Conservation (phyloP, 2,888 invertebrate species). For the Rhogogaster chlorosoma region DNA sequence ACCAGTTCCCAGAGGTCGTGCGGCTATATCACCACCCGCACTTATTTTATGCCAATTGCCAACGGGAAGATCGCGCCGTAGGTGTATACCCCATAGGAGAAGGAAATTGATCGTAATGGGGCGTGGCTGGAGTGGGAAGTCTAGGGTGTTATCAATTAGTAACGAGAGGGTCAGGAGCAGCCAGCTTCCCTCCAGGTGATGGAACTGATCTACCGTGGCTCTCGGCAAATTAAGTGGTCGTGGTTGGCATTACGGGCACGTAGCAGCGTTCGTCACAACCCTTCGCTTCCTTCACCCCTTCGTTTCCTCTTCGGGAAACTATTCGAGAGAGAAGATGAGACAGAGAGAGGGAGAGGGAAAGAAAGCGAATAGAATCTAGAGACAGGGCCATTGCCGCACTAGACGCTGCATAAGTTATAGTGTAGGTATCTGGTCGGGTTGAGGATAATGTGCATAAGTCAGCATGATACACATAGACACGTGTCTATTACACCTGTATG, state of each 20-base stretch:
- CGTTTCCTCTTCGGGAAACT: slow-evolving; percentile 25
- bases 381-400: slow-evolving; percentile 1
- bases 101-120: slow-evolving; percentile 46
- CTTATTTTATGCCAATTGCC: slow-evolving; percentile 30
- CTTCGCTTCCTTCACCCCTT: slow-evolving; percentile 51
- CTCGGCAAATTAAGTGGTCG: slow-evolving; percentile 69
- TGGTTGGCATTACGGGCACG: slow-evolving; percentile 69
- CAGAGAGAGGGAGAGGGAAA: not conserved
- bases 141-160: slow-evolving; percentile 57
- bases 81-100: slow-evolving; percentile 9
- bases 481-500: slow-evolving; percentile 2
- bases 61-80: not conserved
- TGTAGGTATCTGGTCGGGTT: slow-evolving; percentile 17
- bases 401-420: slow-evolving; percentile 28
- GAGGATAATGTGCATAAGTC: slow-evolving; percentile 41
- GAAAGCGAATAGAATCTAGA: not conserved
- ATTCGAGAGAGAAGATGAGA: not conserved
- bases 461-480: not conserved
- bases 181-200: slow-evolving; percentile 48
- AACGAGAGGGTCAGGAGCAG: slow-evolving; percentile 49
- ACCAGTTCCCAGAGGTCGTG: slow-evolving; percentile 34
- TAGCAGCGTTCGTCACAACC: slow-evolving; percentile 68
- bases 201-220: slow-evolving; percentile 65
- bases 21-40: not conserved
- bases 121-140: slow-evolving; percentile 35